A percentile compares a stretch with the other conserved stretches of the same genome.
These are phyloP conservation scores for Drosophila virilis DNA, from an alignment of 1,140 invertebrate species.

Conservation along the genomic window DNA sequence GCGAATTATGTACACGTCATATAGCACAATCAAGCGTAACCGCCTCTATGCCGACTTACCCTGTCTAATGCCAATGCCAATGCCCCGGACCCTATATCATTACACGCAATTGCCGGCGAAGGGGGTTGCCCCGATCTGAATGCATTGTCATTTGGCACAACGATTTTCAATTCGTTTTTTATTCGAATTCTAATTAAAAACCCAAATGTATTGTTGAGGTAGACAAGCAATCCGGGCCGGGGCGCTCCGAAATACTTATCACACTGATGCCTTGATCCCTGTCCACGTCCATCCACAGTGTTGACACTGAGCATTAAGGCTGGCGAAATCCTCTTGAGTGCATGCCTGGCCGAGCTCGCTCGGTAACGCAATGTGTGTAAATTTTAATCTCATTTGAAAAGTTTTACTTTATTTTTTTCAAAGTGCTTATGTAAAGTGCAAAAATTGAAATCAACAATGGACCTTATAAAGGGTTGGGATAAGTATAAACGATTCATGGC, in stretches of 20 bases:
- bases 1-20: conserved; percentile 73
- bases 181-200: conserved; percentile 78
- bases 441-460: conserved; percentile 72
- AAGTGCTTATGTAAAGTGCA: conserved; percentile 54
- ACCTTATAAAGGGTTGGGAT: conserved; percentile 30
- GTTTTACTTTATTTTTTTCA: conserved; percentile 50
- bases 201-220: conserved; percentile 72
- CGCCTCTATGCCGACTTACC: conserved; percentile 60
- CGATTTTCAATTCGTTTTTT: conserved; percentile 53
- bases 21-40: conserved; percentile 79
- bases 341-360: conserved; percentile 57
- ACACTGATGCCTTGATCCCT: conserved; percentile 54
- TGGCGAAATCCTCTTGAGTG: conserved; percentile 68
- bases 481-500: not conserved
- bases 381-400: conserved; percentile 81
- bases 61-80: conserved; percentile 20
- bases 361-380: conserved; percentile 30
- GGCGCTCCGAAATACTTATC: conserved; percentile 62
- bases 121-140: conserved; percentile 37
- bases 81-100: conserved; percentile 40
- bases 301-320: conserved; percentile 74
- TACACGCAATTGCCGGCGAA: conserved; percentile 69
- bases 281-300: conserved; percentile 42
- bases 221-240: conserved; percentile 37
- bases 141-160: conserved; percentile 47